Evolutionary conservation across 2,888 invertebrate species (phyloP).

Genomic region (Stomorhina lunata): DNA sequence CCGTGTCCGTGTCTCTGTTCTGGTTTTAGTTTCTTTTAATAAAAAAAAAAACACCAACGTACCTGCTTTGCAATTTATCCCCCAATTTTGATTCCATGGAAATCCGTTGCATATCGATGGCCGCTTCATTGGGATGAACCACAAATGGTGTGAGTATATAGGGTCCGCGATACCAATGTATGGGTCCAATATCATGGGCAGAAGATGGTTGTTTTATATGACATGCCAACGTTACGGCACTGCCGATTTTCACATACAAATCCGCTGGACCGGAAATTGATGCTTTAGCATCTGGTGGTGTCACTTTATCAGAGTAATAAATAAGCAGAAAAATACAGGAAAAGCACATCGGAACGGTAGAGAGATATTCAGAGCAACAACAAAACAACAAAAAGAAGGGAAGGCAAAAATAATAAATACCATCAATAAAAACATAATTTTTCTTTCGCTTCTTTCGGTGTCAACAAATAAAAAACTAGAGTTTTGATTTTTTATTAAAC

Average conservation of each 20-base stretch:
- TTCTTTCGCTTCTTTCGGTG: neutral
- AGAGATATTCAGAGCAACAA: conserved; percentile 5
- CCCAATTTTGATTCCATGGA: conserved; percentile 79
- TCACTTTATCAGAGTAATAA: conserved; percentile 71
- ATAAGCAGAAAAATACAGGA: no score
- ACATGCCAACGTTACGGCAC: conserved; percentile 86
- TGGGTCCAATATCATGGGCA: conserved; percentile 85
- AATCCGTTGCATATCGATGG: conserved; percentile 78
- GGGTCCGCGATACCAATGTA: conserved; percentile 85
- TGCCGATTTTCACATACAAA: conserved; percentile 87
- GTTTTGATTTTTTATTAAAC: conserved; percentile 22
- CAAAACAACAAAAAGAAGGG: neutral
- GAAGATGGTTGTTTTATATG: conserved; percentile 84
- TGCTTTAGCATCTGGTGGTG: conserved; percentile 84
- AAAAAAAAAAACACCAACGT: conserved; percentile 48
- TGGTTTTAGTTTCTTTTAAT: no score
- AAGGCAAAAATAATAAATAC: conserved; percentile 36
- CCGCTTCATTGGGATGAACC: conserved; percentile 78
- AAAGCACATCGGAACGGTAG: conserved; percentile 7
- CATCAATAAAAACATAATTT: conserved; percentile 6
- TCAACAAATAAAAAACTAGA: conserved; percentile 3
- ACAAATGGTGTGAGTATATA: conserved; percentile 78
- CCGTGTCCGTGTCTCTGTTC: no score
- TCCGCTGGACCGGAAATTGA: conserved; percentile 85
- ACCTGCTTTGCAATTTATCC: conserved; percentile 87